Conservation (phyloP, 2,797 vertebrate genomes). For the Epinephelus awoara region DNA sequence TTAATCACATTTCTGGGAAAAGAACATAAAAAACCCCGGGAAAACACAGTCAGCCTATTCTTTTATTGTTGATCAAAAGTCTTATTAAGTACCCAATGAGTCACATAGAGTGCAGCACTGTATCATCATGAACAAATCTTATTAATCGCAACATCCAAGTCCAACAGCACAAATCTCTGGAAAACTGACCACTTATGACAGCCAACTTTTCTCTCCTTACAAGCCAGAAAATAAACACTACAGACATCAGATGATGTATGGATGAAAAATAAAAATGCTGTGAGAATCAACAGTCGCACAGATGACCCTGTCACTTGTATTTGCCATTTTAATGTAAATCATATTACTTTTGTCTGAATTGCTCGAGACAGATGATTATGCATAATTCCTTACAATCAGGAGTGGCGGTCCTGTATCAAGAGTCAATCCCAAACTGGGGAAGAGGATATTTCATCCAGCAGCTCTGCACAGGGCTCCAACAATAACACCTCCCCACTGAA, state of each 20-base stretch:
- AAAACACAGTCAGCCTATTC: slow-evolving; percentile 18
- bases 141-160: slow-evolving; percentile 32
- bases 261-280: slow-evolving; percentile 25
- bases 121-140: slow-evolving; percentile 32
- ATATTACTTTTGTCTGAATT: slow-evolving; percentile 56
- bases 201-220: slow-evolving; percentile 27
- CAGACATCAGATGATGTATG: slow-evolving; percentile 21
- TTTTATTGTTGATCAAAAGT: slow-evolving; percentile 33
- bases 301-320: slow-evolving; percentile 21
- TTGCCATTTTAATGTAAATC: slow-evolving; percentile 27
- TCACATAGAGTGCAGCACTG: slow-evolving; percentile 27
- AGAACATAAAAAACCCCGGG: slow-evolving; percentile 16
- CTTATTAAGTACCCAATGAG: slow-evolving; percentile 26
- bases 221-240: slow-evolving; percentile 8
- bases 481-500: slow-evolving; percentile 89
- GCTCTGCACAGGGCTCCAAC: slow-evolving; percentile 86
- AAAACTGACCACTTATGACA: slow-evolving; percentile 22
- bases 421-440: slow-evolving; percentile 81
- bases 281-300: slow-evolving; percentile 1
- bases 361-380: slow-evolving; percentile 74
- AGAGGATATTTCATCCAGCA: slow-evolving; percentile 81
- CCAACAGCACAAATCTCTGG: slow-evolving; percentile 22
- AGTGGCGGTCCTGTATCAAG: slow-evolving; percentile 73
- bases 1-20: slow-evolving; percentile 31
- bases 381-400: slow-evolving; percentile 77